These are phyloP conservation scores for Tachina grossa DNA, from an alignment of 2,888 invertebrate genomes.

Conservation along the genomic window DNA sequence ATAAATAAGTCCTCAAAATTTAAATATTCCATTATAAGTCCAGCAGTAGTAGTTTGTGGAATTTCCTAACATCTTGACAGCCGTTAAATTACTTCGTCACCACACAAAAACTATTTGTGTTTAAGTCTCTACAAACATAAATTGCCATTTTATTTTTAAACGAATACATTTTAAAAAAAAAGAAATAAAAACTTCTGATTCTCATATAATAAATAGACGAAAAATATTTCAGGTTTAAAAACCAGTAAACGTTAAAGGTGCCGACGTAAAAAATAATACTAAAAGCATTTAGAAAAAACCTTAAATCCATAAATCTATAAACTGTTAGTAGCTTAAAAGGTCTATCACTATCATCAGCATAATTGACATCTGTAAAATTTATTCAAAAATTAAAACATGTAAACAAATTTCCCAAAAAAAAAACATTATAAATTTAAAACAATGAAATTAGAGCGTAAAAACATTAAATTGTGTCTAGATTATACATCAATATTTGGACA, in stretches of 20 bases:
- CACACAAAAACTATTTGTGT: too few species aligned
- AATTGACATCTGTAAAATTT: not conserved
- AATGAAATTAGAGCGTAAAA: constrained; percentile 24
- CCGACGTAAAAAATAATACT: constrained; percentile 37
- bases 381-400: not conserved
- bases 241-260: constrained; percentile 13
- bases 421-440: not conserved
- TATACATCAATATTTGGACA: not conserved
- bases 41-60: too few species aligned
- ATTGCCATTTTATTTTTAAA: constrained; percentile 1
- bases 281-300: constrained; percentile 25
- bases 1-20: too few species aligned
- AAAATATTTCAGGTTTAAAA: constrained; percentile 22
- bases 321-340: constrained; percentile 22
- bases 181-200: not conserved
- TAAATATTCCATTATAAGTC: too few species aligned
- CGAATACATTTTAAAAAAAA: constrained; percentile 8
- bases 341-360: constrained; percentile 11
- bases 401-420: constrained; percentile 10
- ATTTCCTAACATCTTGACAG: too few species aligned
- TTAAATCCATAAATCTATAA: constrained; percentile 55
- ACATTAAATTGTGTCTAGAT: not conserved
- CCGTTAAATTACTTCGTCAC: too few species aligned
- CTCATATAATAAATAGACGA: not conserved
- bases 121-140: not conserved